These are phyloP conservation scores for Plusia festucae DNA, from an alignment of 2,888 invertebrate species.

Conservation along the genomic window DNA sequence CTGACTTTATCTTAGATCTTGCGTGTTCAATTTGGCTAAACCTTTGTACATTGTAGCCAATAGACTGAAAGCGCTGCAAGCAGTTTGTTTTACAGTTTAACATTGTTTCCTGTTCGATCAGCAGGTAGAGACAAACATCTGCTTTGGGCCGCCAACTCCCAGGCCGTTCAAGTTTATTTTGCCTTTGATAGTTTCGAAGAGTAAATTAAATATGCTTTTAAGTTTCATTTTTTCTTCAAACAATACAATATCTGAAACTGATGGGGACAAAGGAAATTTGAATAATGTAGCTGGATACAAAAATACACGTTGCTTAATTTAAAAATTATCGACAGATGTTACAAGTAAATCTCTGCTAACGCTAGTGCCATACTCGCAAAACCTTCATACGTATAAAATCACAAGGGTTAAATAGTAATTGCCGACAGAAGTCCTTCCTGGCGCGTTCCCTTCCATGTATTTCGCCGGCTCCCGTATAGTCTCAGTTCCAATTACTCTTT, in stretches of 20 bases:
- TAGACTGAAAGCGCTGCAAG: constrained; percentile 71
- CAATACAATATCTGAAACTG: constrained; percentile 4
- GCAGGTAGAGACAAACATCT: constrained; percentile 74
- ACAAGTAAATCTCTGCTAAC: constrained; percentile 10
- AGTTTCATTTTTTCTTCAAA: constrained; percentile 9
- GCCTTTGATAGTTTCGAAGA: constrained; percentile 63
- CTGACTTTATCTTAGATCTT: constrained; percentile 54
- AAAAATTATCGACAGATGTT: background rate
- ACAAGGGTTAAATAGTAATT: constrained; percentile 64
- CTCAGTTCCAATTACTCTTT: constrained; percentile 87
- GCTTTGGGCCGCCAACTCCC: constrained; percentile 70
- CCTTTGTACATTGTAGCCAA: constrained; percentile 60
- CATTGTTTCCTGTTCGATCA: constrained; percentile 85
- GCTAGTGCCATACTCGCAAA: constrained; percentile 22
- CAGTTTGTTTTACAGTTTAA: constrained; percentile 84
- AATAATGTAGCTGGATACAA: no score
- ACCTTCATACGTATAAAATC: constrained; percentile 40
- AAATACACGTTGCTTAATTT: background rate
- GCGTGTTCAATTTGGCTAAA: constrained; percentile 55
- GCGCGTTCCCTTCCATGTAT: constrained; percentile 76
- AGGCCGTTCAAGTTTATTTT: constrained; percentile 65
- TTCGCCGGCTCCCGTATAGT: constrained; percentile 79
- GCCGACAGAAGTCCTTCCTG: constrained; percentile 65
- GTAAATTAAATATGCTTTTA: constrained; percentile 39
- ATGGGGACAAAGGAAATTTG: background rate